Evolutionary conservation across 2,113 vertebrate species (phyloP).

Genomic region (Rhagologus leucostigma): DNA sequence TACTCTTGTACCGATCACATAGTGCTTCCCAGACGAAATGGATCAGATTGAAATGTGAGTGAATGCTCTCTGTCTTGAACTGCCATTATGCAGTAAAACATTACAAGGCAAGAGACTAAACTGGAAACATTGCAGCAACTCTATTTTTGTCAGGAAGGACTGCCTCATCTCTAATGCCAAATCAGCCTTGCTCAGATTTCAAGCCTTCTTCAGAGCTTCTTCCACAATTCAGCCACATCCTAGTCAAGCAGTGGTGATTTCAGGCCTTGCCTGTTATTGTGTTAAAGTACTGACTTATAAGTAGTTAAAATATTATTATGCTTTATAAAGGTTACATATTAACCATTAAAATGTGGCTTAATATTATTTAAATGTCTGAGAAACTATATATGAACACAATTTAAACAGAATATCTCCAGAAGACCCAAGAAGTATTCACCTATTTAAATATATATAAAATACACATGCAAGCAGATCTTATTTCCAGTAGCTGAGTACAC

Average conservation of each 20-base stretch:
- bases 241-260: background rate
- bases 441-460: background rate
- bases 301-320: background rate
- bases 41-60: accelerated
- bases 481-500: background rate
- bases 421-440: background rate
- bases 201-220: background rate
- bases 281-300: background rate
- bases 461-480: background rate
- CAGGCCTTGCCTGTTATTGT: background rate
- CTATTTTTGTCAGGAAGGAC: background rate
- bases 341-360: background rate
- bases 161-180: background rate
- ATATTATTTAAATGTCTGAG: background rate
- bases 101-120: background rate
- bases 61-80: background rate
- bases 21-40: background rate
- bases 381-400: background rate
- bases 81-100: background rate
- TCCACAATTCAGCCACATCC: background rate
- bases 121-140: background rate
- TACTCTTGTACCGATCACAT: background rate
- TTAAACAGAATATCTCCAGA: background rate
- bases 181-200: background rate
- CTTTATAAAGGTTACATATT: background rate